phyloP scores from a whole-genome alignment of 2,888 invertebrate genomes.

The Stenodema calcarata region DNA sequence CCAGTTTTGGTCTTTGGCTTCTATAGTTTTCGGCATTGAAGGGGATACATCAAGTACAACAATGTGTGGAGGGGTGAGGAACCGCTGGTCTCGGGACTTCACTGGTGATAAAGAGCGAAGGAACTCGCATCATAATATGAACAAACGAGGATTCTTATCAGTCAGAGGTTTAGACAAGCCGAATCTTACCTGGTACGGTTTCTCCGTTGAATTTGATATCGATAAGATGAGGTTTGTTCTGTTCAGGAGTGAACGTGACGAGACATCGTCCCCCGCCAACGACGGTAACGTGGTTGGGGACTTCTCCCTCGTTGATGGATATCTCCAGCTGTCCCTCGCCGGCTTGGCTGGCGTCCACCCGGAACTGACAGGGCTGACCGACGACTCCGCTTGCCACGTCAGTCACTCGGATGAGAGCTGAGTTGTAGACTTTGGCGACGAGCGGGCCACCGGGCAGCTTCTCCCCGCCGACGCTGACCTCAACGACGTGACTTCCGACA shows the following conservation, averaged over 20 bases:
- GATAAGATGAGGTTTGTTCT: slow-evolving; percentile 87
- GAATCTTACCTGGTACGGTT: slow-evolving; percentile 74
- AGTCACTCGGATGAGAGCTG: slow-evolving; percentile 90
- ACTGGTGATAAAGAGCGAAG: no score
- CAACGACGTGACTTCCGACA: slow-evolving; percentile 93
- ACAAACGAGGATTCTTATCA: no score
- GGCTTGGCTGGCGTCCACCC: slow-evolving; percentile 78
- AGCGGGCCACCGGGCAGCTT: slow-evolving; percentile 89
- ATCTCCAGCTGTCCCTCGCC: slow-evolving; percentile 99
- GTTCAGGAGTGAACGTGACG: slow-evolving; percentile 92
- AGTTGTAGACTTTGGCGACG: slow-evolving; percentile 93
- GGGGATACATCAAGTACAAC: no score
- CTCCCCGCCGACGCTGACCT: slow-evolving; percentile 87
- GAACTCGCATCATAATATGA: no score
- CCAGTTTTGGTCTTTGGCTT: no score
- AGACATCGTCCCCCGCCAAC: slow-evolving; percentile 93
- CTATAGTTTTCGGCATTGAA: no score
- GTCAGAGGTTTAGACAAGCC: no score
- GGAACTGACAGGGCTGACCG: slow-evolving; percentile 95
- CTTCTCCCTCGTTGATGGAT: slow-evolving; percentile 98
- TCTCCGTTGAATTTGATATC: slow-evolving; percentile 96
- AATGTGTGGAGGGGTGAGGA: no score
- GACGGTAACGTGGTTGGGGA: slow-evolving; percentile 95
- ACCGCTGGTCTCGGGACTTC: no score
- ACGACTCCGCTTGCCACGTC: slow-evolving; percentile 93